phyloP scores from a whole-genome alignment of 1,140 invertebrate genomes.

The Drosophila melanogaster region Release_6_plus_ISO1_MT NC_004354.4:6276001-6276500 shows the following conservation, averaged over 20 bases:
- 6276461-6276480: neutral
- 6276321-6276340: neutral
- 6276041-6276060: neutral
- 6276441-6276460: slow-evolving; percentile 95
- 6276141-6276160: slow-evolving; percentile 11
- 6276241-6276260: slow-evolving; percentile 67
- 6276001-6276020: slow-evolving; percentile 7
- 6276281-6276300: slow-evolving; percentile 92
- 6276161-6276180: slow-evolving; percentile 1
- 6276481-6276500: no score
- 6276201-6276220: neutral
- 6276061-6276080: slow-evolving; percentile 6
- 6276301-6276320: neutral
- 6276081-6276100: neutral
- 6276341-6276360: neutral
- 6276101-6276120: neutral
- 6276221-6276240: slow-evolving; percentile 63
- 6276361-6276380: slow-evolving; percentile 88
- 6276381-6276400: slow-evolving; percentile 95
- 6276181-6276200: neutral
- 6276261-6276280: slow-evolving; percentile 92
- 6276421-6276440: slow-evolving; percentile 91
- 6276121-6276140: slow-evolving; percentile 11
- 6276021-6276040: neutral
- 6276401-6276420: slow-evolving; percentile 91